These are phyloP conservation scores for Neodiprion lecontei DNA, from an alignment of 1,140 invertebrate genomes.

Conservation along the genomic window DNA sequence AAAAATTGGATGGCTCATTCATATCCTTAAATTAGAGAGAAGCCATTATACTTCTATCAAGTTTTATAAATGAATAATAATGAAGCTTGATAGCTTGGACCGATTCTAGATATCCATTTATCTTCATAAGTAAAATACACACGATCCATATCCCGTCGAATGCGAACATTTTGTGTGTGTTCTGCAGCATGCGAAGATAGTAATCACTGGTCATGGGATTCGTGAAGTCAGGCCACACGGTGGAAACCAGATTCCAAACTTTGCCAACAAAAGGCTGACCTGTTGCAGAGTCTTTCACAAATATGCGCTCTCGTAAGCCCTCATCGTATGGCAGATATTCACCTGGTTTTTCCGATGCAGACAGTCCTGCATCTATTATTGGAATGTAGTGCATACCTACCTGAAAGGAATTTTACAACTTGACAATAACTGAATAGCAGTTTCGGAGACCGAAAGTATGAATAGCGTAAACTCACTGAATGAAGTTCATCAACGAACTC, in stretches of 20 bases:
- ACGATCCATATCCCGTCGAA: constrained; percentile 88
- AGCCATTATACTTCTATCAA: constrained; percentile 21
- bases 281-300: constrained; percentile 72
- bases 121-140: constrained; percentile 45
- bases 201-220: constrained; percentile 77
- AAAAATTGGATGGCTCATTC: constrained; percentile 89
- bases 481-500: constrained; percentile 79
- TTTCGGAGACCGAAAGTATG: background rate
- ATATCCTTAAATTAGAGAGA: constrained; percentile 67
- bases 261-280: constrained; percentile 73
- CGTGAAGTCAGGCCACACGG: constrained; percentile 87
- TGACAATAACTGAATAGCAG: constrained; percentile 20
- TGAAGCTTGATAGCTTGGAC: background rate
- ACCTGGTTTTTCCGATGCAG: constrained; percentile 68
- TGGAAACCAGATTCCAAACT: constrained; percentile 80
- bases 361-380: constrained; percentile 78
- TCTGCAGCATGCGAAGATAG: constrained; percentile 75
- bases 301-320: constrained; percentile 74
- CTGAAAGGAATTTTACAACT: constrained; percentile 43
- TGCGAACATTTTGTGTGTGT: constrained; percentile 70
- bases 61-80: constrained; percentile 13
- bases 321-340: constrained; percentile 78
- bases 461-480: constrained; percentile 43
- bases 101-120: too few relatives aligned
- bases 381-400: constrained; percentile 79